Base-by-base conservation (phyloP, 30 jellyfish, hydroid and myxozoan genomes). In the Calvadosia cruxmelitensis region DNA sequence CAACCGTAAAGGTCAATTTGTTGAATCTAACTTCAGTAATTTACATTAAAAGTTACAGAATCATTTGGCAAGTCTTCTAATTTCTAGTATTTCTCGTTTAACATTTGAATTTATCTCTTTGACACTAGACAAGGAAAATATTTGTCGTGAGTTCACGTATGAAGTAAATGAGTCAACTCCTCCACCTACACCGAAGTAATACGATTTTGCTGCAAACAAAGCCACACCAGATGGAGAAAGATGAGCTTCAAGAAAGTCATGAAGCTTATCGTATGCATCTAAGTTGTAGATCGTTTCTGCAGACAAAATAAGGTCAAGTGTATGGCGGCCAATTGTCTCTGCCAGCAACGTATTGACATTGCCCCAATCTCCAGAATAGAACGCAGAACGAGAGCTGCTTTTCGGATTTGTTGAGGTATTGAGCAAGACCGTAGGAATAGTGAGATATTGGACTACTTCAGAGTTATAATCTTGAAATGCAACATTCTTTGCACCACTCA, bases 161-260 rank as follows among this genome's bases (percentile, higher is more conserved):
- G 73, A 75, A 68, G 67, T 28, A 52, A 91, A 91, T 5, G 70
- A 88, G 30, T 63, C 68, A 3, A 93, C 76, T n/a, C 99, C 79
- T 28, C 99, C 99, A 31, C 95, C 99, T 28, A 91, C 99, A 13
- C 99, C 99, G 74, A 91, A 91, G 69, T 91, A 91, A 67, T 78
- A 79, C 2, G 99, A 33, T 68, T 91, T 91, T 16, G 95, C 91
- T 15, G 94, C 99, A 33, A 91, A 73, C 20, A 81, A 64, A 7
- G 94, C 95, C 33, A 42, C 49, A n/a, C 99, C 99, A 50, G 50
- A 63, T 3, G 50, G 26, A 1, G 67, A 29, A 70, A 91, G 68
- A 29, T 76, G 75, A 30, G 51, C 34, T 63, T 78, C 48, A 2
- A 91, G 28, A 27, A 91, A 26, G 34, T 49, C 50, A 29, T 66